Evolutionary conservation across 2,113 vertebrate genomes (phyloP), one percentile per base, ranked within the genome.

Genomic region (Forbesichthys agassizii): DNA sequence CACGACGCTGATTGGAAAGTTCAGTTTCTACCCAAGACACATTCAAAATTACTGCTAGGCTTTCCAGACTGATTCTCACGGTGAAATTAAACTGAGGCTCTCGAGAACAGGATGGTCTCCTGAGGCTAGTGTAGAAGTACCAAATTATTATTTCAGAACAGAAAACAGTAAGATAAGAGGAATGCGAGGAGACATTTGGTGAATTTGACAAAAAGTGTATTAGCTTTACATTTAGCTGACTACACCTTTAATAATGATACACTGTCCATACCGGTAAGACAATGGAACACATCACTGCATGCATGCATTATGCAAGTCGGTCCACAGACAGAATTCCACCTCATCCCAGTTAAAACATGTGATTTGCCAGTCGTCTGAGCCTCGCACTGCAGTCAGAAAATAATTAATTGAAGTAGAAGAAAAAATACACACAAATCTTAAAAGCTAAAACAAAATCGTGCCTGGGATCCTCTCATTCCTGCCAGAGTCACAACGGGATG

Each of bases 371-470:
- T 10, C 9, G 33, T 54, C 27, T 71, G 11, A 52, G 3, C 55
- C 0, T 16, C 52, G 69, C 13, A 68, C 5, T 63, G 18, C 51
- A 63, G 52, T 13, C 68, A 61, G 63, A n/a, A 69, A 75, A 79
- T 56, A 42, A 64, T 36, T 69, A 80, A 58, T 56, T 52, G 49
- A 10, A 52, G 3, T 9, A 42, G 36, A 42, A 42, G 27, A 27
- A 27, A 27, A 27, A 27, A 27, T 27, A 27, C 27, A 42, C 7
- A 42, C 36, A 8, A 1, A 61, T 16, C 10, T 61, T 13, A 3
- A 63, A 78, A 6, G 12, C 6, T 27, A 59, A 48, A n/a, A 69
- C 49, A 83, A 80, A 27, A 85, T 83, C 48, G 72, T 57, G 27
- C 36, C 20, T 57, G 3, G 27, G 8, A 13, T 71, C 58, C 77